Evolutionary conservation across 2,888 invertebrate genomes (phyloP).

Genomic region (Pterobdella sp.): DNA sequence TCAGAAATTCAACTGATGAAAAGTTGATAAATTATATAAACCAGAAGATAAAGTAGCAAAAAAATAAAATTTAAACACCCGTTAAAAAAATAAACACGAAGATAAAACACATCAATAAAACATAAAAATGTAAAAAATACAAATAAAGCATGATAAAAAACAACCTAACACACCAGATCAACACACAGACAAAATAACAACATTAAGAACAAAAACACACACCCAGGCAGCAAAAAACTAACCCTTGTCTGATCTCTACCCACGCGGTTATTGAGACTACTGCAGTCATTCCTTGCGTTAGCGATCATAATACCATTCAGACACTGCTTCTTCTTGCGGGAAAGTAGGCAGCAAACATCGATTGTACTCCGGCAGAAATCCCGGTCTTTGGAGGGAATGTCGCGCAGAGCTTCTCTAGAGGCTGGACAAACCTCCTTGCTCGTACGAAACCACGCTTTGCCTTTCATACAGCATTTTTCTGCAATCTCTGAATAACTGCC

Average conservation of each 20-base stretch:
- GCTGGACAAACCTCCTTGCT: conserved; percentile 40
- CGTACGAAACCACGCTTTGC: conserved; percentile 41
- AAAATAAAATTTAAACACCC: too few species aligned
- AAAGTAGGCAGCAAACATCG: conserved; percentile 46
- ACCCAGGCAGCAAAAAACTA: background rate
- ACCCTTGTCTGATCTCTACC: conserved; percentile 38
- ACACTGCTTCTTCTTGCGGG: conserved; percentile 44
- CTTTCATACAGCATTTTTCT: conserved; percentile 43
- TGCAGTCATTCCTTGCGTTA: conserved; percentile 28
- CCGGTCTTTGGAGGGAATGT: conserved; percentile 38
- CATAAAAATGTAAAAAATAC: too few species aligned
- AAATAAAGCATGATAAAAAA: background rate
- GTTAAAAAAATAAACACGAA: too few species aligned
- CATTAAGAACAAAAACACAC: background rate
- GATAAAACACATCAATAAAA: too few species aligned
- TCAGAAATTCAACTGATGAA: too few species aligned
- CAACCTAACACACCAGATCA: background rate
- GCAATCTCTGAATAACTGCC: conserved; percentile 38
- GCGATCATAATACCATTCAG: conserved; percentile 41
- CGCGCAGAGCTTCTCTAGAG: conserved; percentile 39
- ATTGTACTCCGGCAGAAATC: conserved; percentile 38
- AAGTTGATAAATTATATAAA: too few species aligned
- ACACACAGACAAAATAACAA: background rate
- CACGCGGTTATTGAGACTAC: conserved; percentile 29
- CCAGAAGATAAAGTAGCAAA: too few species aligned